Evolutionary conservation across 2,888 invertebrate genomes (phyloP).

Genomic region (Tetranychus piercei): DNA sequence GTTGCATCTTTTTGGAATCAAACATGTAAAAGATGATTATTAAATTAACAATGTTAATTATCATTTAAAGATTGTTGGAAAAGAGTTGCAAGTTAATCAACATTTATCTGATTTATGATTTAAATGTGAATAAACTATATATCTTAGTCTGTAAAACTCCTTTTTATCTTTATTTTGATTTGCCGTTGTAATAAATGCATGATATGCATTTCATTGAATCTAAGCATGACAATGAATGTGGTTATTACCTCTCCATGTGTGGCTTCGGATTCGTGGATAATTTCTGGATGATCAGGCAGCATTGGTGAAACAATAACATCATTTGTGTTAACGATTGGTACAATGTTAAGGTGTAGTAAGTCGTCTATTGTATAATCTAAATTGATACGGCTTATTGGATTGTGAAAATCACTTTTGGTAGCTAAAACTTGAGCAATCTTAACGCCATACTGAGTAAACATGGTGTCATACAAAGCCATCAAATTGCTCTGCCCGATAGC

Average conservation of each 20-base stretch:
- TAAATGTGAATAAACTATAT: too few species aligned
- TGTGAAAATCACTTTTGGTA: constrained; percentile 96
- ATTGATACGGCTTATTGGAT: constrained; percentile 33
- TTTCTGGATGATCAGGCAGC: constrained; percentile 20
- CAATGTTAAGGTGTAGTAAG: constrained; percentile 82
- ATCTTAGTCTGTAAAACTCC: too few species aligned
- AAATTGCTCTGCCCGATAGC: constrained; percentile 96
- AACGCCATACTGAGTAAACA: constrained; percentile 97
- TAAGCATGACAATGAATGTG: neutral
- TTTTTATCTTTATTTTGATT: too few species aligned
- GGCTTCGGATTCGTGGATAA: neutral
- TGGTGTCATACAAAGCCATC: constrained; percentile 96
- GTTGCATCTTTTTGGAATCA: too few species aligned
- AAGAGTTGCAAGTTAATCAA: too few species aligned
- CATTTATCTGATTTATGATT: too few species aligned
- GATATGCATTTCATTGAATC: too few species aligned
- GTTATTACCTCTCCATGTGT: neutral
- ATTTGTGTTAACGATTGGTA: constrained; percentile 96
- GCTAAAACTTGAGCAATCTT: constrained; percentile 93
- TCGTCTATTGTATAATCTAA: constrained; percentile 55
- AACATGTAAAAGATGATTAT: too few species aligned
- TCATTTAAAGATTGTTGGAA: too few species aligned
- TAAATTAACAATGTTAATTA: too few species aligned
- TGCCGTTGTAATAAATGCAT: too few species aligned
- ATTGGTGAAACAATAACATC: constrained; percentile 96